A percentile compares a stretch with the other conserved stretches of the same genome.
phyloP scores from a whole-genome alignment of 2,113 vertebrate species.

The Rissa tridactyla region DNA sequence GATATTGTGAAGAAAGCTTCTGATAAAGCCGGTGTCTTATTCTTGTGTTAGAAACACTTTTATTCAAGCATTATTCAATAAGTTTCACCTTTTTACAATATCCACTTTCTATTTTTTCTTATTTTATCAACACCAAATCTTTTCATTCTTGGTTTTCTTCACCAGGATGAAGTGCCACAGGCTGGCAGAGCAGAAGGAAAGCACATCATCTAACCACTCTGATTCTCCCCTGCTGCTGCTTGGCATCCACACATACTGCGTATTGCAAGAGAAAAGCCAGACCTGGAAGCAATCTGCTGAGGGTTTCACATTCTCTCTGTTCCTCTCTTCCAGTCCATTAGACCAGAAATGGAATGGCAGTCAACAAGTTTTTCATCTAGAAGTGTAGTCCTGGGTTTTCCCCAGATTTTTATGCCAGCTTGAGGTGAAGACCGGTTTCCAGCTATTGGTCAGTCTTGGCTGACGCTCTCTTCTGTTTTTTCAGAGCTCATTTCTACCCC shows the following conservation, averaged over 20 bases:
- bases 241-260: conserved; percentile 9
- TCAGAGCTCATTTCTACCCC: background rate
- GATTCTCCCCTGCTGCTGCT: conserved; percentile 56
- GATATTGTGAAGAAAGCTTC: background rate
- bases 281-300: conserved; percentile 59
- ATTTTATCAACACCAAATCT: background rate
- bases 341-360: conserved; percentile 28
- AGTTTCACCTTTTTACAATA: background rate
- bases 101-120: background rate
- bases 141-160: conserved; percentile 8
- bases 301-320: conserved; percentile 52
- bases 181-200: conserved; percentile 13
- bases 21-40: background rate
- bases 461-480: background rate
- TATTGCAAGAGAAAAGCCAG: conserved; percentile 35
- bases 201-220: background rate
- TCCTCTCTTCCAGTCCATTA: conserved; percentile 55
- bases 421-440: background rate
- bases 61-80: background rate
- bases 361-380: conserved; percentile 43
- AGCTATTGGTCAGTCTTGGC: background rate
- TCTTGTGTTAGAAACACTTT: background rate
- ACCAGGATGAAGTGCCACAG: background rate
- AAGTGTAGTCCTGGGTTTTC: conserved; percentile 40
- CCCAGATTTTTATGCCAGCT: background rate